A percentile compares a stretch with the other conserved stretches of the same genome.
phyloP scores from a whole-genome alignment of 2,888 invertebrate species.

The Spisula subtruncata region DNA sequence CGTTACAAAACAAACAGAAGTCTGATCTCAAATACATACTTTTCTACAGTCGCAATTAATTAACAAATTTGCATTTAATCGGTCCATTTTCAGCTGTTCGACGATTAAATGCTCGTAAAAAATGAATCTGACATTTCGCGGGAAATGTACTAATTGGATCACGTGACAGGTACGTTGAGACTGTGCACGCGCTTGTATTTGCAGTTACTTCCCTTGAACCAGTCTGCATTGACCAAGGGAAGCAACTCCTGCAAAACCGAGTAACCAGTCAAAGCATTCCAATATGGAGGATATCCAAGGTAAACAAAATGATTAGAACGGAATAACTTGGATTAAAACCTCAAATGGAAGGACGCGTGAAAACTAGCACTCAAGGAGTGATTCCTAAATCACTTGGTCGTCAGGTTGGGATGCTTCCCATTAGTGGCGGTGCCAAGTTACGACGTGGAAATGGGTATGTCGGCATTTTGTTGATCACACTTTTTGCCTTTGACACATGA shows the following conservation, averaged over 20 bases:
- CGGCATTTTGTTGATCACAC: neutral
- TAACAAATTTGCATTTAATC: neutral
- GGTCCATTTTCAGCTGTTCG: neutral
- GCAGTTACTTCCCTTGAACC: conserved; percentile 2
- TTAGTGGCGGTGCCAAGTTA: conserved; percentile 66
- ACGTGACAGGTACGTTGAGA: conserved; percentile 40
- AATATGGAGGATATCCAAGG: conserved; percentile 75
- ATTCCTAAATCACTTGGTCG: conserved; percentile 78
- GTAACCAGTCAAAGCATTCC: conserved; percentile 51
- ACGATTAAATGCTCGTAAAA: neutral
- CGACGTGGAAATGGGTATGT: conserved; percentile 60
- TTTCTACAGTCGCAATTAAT: neutral
- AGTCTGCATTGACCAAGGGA: neutral
- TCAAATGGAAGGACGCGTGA: conserved; percentile 76
- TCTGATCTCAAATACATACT: neutral
- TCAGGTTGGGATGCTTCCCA: conserved; percentile 78
- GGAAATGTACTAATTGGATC: conserved; percentile 44
- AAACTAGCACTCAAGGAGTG: conserved; percentile 70
- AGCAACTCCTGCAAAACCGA: neutral
- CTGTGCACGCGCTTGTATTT: neutral
- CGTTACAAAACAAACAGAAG: neutral
- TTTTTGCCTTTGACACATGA: neutral
- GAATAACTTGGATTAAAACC: neutral
- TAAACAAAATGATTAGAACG: conserved; percentile 67
- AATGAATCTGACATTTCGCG: conserved; percentile 49